Evolutionary conservation across 2,113 vertebrate species (phyloP).

Genomic region (Mionectes macconnelli): DNA sequence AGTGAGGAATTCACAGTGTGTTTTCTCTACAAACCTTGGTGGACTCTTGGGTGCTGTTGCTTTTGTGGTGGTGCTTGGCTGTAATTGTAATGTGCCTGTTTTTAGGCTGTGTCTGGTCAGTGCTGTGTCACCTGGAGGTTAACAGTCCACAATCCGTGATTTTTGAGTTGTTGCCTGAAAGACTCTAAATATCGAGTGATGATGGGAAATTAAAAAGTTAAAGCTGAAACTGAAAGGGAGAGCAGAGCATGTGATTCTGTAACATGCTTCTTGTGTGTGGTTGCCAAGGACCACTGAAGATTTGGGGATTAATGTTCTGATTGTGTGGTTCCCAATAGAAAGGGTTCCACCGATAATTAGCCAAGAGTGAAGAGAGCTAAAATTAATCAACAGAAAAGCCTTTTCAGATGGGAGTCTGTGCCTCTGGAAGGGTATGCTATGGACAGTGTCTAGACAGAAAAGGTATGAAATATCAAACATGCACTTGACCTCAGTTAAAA

Average conservation of each 20-base stretch:
- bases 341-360: background rate
- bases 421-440: background rate
- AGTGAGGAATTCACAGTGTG: background rate
- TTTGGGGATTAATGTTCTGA: background rate
- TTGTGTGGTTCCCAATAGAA: background rate
- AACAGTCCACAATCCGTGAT: background rate
- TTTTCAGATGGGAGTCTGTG: background rate
- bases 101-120: background rate
- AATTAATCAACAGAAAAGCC: background rate
- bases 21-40: background rate
- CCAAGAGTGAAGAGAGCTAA: background rate
- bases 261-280: background rate
- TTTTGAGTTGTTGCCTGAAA: background rate
- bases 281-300: background rate
- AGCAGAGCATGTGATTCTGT: background rate
- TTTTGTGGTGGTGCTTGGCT: background rate
- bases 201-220: background rate
- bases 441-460: background rate
- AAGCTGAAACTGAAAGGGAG: background rate
- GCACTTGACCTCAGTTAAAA: constrained; percentile 36
- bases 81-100: background rate
- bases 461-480: constrained; percentile 16
- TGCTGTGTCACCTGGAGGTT: background rate
- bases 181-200: background rate
- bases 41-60: background rate